Evolutionary conservation across 2,888 invertebrate species (phyloP).

Genomic region (Electrophaes corylata): DNA sequence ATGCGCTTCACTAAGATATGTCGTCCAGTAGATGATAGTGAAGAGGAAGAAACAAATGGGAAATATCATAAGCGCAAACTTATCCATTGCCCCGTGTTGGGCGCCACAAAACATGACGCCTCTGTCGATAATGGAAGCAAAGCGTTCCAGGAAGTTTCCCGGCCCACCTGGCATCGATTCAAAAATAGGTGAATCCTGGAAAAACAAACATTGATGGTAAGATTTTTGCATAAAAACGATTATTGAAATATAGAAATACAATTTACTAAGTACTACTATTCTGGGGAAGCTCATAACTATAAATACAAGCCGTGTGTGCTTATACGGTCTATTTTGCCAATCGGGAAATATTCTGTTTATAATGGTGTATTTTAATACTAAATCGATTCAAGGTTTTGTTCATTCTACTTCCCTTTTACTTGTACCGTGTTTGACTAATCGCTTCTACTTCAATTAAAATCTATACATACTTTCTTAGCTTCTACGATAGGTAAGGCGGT

Average conservation of each 20-base stretch:
- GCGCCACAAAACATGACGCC: constrained; percentile 86
- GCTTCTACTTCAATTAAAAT: constrained; percentile 9
- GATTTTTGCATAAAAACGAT: neutral
- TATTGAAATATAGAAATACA: neutral
- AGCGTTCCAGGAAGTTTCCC: constrained; percentile 57
- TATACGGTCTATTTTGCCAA: neutral
- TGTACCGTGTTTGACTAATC: constrained; percentile 15
- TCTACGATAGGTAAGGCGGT: constrained; percentile 18
- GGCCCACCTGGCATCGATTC: constrained; percentile 66
- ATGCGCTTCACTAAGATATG: constrained; percentile 84
- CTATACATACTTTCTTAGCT: constrained; percentile 24
- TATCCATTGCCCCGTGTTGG: constrained; percentile 84
- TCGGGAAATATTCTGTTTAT: too few species aligned
- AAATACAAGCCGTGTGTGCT: constrained; percentile 33
- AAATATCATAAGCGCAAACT: constrained; percentile 85
- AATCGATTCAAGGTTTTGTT: constrained; percentile 10
- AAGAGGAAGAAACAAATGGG: constrained; percentile 85
- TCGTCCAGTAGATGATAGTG: constrained; percentile 85
- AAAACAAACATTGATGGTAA: constrained; percentile 30
- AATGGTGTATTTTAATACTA: neutral
- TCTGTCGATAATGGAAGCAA: constrained; percentile 75
- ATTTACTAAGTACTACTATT: constrained; percentile 17
- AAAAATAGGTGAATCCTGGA: constrained; percentile 77
- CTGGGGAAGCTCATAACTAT: constrained; percentile 24
- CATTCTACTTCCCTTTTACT: constrained; percentile 15